Evolutionary conservation across 2,888 invertebrate genomes (phyloP), one percentile per base, ranked within the genome.

Genomic region (Lasioglossum lativentre): DNA sequence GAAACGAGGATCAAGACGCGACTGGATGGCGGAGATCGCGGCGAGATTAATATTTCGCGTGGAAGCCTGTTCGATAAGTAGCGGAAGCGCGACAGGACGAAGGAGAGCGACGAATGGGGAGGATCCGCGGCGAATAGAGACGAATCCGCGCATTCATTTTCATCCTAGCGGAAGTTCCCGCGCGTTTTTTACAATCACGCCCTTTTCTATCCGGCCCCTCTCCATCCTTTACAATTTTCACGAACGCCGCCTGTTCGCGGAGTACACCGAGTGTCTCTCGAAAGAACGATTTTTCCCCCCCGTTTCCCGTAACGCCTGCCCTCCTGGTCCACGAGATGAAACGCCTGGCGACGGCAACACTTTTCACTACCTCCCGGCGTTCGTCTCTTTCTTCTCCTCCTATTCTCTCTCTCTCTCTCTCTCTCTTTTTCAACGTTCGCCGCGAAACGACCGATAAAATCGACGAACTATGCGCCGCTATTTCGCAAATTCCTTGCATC

Each of bases 111-210:
- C 12, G 59, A 59, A 27, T 27, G 59, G 16, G 16, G 27, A 45
- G 75, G 45, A 40, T 70, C n/a, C 14, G 5, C 45, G 40, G 23
- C 75, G 80, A 85, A 88, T 77, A 79, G 68, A 88, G 80, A 85
- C 80, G 78, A 66, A 85, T 63, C 63, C 34, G 47, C 74, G 86
- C 90, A 90, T 90, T 85, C 78, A 79, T 90, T 90, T 85, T 90
- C 90, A 90, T 90, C 86, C 30, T 70, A 23, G 77, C 70, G 70
- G 78, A 79, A 86, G 76, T 82, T 78, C 40, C 42, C 76, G 80
- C 86, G 88, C 85, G 88, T 88, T 85, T 90, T 88, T 88, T 90
- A 85, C 87, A 90, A 88, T 90, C 88, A 71, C 80, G 27, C 71
- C 77, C 82, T 78, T 83, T 45, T 80, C 89, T 82, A 52, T 79